Conservation (phyloP, 2,113 vertebrate genomes). For the Physeter macrocephalus region DNA sequence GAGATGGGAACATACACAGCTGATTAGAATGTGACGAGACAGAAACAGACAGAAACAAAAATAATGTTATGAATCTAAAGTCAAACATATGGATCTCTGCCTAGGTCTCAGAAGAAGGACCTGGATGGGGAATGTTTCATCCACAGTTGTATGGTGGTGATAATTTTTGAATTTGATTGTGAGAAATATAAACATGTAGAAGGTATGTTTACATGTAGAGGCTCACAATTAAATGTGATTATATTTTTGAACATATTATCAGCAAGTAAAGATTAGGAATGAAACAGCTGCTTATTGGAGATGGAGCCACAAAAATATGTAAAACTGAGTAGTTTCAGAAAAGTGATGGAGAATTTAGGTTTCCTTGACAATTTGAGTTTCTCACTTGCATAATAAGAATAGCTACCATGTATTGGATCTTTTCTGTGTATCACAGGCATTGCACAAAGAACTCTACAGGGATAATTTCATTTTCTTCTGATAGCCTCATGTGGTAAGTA, state of each 20-base stretch:
- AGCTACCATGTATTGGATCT: neutral
- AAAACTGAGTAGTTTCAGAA: neutral
- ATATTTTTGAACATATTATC: neutral
- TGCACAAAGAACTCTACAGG: neutral
- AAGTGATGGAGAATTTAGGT: neutral
- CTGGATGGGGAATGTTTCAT: neutral
- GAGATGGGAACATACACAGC: neutral
- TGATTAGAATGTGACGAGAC: neutral
- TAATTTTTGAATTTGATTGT: neutral
- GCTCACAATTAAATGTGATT: neutral
- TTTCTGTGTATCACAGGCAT: neutral
- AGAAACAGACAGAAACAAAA: neutral
- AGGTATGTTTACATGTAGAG: neutral
- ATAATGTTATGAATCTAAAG: neutral
- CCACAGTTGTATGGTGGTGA: neutral
- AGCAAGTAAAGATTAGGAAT: neutral
- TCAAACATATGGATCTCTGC: neutral
- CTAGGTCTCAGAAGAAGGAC: neutral
- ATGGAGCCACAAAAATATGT: neutral
- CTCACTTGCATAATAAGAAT: neutral
- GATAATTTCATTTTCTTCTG: neutral
- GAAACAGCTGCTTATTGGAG: neutral
- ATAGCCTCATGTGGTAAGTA: neutral
- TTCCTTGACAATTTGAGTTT: neutral
- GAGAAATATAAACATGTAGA: neutral